Conservation (phyloP, 2,797 vertebrate genomes). For the Pipistrellus pygmaeus region DNA sequence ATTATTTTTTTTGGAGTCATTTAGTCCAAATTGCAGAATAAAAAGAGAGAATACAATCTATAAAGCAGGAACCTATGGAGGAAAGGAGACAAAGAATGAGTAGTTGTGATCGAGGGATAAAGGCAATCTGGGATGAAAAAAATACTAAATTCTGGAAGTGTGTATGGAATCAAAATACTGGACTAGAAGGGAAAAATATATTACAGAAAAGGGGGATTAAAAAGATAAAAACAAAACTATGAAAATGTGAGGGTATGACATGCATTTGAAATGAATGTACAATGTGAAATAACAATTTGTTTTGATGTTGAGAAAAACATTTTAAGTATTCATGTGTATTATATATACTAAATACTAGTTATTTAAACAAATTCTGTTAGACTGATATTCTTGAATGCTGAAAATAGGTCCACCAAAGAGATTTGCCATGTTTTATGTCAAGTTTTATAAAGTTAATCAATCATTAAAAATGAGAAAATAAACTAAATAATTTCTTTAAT, state of each 20-base stretch:
- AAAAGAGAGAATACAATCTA: slow-evolving; percentile 44
- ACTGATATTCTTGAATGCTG: background rate
- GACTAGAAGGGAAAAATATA: background rate
- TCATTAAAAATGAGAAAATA: background rate
- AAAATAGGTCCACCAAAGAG: slow-evolving; percentile 14
- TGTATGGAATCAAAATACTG: background rate
- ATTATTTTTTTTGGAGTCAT: slow-evolving; percentile 47
- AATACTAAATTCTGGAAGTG: slow-evolving; percentile 20
- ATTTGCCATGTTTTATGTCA: slow-evolving; percentile 29
- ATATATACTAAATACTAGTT: background rate
- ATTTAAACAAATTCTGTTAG: background rate
- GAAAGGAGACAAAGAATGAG: slow-evolving; percentile 31
- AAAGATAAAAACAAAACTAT: slow-evolving; percentile 32
- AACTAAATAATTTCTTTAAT: slow-evolving; percentile 16
- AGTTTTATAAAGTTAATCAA: slow-evolving; percentile 19
- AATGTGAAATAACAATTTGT: slow-evolving; percentile 45
- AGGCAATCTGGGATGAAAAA: slow-evolving; percentile 17
- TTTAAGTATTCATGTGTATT: background rate
- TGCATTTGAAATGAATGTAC: background rate
- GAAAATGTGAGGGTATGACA: background rate
- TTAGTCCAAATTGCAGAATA: slow-evolving; percentile 32
- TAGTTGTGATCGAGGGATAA: slow-evolving; percentile 1
- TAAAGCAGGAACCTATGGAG: background rate
- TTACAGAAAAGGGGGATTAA: background rate
- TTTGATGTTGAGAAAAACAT: slow-evolving; percentile 27